A percentile compares a stretch with the other conserved stretches of the same genome.
These are phyloP conservation scores for Ormyrus thymus DNA, from an alignment of 2,888 invertebrate species.

Conservation along the genomic window DNA sequence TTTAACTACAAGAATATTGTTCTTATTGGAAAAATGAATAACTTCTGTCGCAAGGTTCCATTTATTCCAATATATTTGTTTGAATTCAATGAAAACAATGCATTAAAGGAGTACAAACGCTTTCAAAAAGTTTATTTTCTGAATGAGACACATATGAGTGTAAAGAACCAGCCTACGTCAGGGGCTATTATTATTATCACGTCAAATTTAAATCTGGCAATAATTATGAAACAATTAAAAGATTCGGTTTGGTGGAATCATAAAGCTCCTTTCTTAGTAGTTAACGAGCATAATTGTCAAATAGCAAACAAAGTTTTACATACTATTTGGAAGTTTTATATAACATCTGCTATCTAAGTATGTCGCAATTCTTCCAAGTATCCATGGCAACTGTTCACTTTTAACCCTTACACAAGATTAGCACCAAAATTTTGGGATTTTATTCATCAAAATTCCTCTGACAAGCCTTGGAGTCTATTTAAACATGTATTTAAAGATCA, in stretches of 20 bases:
- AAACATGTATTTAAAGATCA: too few relatives aligned
- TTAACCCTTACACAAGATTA: too few relatives aligned
- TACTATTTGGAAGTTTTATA: neutral
- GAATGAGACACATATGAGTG: neutral
- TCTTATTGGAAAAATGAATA: too few relatives aligned
- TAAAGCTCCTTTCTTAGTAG: neutral
- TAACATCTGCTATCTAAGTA: too few relatives aligned
- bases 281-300: neutral
- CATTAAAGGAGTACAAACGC: neutral
- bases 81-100: neutral
- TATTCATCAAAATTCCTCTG: too few relatives aligned
- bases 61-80: neutral
- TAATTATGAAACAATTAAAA: neutral
- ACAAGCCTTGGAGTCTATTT: too few relatives aligned
- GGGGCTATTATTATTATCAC: neutral
- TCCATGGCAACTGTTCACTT: too few relatives aligned
- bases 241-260: constrained; percentile 19
- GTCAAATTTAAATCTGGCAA: neutral
- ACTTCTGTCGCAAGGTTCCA: too few relatives aligned
- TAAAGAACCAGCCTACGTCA: neutral
- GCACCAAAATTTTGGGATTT: neutral
- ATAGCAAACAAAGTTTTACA: neutral
- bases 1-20: too few relatives aligned
- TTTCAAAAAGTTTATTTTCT: neutral
- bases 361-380: too few relatives aligned